Conservation (phyloP, 2,888 invertebrate genomes). For the Thera britannica region DNA sequence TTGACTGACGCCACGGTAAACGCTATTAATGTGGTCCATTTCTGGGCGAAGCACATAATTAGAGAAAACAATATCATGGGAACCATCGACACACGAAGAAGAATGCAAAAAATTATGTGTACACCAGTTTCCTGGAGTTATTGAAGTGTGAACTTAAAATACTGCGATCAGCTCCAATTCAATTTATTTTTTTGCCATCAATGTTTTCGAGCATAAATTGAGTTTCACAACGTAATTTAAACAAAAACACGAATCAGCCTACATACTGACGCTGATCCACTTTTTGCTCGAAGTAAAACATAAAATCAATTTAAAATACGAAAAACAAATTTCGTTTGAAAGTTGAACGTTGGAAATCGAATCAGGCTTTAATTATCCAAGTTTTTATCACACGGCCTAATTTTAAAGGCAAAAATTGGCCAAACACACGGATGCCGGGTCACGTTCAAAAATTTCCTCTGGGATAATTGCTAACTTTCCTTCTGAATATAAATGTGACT, state of each 20-base stretch:
- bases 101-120: not conserved
- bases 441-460: slow-evolving; percentile 41
- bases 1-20: too few species aligned
- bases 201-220: slow-evolving; percentile 20
- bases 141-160: not conserved
- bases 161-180: slow-evolving; percentile 7
- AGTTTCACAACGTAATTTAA: slow-evolving; percentile 29
- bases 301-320: slow-evolving; percentile 32
- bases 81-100: too few species aligned
- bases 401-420: slow-evolving; percentile 39
- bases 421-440: slow-evolving; percentile 34
- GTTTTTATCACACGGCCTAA: slow-evolving; percentile 43
- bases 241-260: slow-evolving; percentile 23
- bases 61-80: too few species aligned
- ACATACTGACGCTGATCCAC: slow-evolving; percentile 11
- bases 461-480: slow-evolving; percentile 40
- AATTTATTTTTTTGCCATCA: slow-evolving; percentile 24
- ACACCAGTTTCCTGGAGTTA: not conserved
- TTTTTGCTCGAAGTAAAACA: slow-evolving; percentile 29
- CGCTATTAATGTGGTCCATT: too few species aligned
- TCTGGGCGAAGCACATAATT: too few species aligned
- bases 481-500: slow-evolving; percentile 40
- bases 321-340: slow-evolving; percentile 34
- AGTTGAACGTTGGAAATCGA: slow-evolving; percentile 37
- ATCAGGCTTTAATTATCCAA: slow-evolving; percentile 43